Evolutionary conservation across 2,888 invertebrate species (phyloP).

Genomic region (Tinea semifulvella): DNA sequence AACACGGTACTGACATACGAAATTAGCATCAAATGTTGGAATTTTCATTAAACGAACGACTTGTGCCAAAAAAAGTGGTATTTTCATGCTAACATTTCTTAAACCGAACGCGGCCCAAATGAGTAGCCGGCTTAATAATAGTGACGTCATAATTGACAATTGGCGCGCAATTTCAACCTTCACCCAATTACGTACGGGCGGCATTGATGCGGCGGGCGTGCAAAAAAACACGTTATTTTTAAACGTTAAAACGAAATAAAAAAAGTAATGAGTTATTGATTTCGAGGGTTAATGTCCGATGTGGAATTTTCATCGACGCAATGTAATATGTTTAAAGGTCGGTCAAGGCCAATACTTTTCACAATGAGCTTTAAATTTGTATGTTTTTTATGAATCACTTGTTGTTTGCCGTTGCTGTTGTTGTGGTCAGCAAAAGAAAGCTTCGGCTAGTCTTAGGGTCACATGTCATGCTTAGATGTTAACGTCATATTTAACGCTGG

Average conservation of each 20-base stretch:
- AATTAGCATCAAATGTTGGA: no score
- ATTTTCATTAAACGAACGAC: no score
- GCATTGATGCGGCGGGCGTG: constrained; percentile 30
- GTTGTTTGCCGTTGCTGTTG: no score
- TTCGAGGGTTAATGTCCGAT: constrained; percentile 32
- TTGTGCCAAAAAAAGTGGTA: no score
- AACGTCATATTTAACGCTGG: no score
- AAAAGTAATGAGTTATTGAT: constrained; percentile 50
- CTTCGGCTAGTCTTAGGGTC: no score
- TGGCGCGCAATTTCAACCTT: constrained; percentile 24
- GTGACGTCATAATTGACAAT: constrained; percentile 32
- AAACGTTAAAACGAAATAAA: constrained; percentile 48
- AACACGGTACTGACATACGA: no score
- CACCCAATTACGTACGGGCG: constrained; percentile 24
- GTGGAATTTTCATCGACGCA: constrained; percentile 6
- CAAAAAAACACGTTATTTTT: constrained; percentile 43
- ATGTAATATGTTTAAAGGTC: constrained; percentile 23
- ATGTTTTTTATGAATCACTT: no score
- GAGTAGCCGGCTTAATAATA: constrained; percentile 3
- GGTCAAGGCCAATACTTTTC: constrained; percentile 39
- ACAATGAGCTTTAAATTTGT: no score
- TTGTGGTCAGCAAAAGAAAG: no score
- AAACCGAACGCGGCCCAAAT: background rate
- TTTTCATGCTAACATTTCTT: no score
- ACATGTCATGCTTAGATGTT: no score